These are phyloP conservation scores for Danio albolineatus DNA, from an alignment of 2,797 vertebrate species.

Conservation along the genomic window DNA sequence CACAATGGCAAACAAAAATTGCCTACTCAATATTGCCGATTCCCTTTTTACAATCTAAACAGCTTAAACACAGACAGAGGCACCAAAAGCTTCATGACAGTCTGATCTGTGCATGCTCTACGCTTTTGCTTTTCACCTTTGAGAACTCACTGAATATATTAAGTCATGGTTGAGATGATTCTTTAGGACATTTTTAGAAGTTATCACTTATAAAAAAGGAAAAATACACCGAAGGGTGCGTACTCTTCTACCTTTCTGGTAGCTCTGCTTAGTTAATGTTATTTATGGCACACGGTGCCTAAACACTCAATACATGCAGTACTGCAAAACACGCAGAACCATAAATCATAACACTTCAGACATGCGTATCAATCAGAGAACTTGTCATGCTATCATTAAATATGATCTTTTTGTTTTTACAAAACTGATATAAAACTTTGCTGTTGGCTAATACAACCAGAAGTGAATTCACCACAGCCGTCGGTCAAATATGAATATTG, in stretches of 20 bases:
- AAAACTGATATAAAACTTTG: not conserved
- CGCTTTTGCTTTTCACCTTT: slow-evolving; percentile 11
- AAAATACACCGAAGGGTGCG: slow-evolving; percentile 56
- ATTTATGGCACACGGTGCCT: slow-evolving; percentile 59
- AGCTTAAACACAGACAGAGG: slow-evolving; percentile 13
- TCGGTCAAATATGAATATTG: not conserved
- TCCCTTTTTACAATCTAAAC: not conserved
- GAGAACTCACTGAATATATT: slow-evolving; percentile 22
- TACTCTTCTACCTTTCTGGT: slow-evolving; percentile 54
- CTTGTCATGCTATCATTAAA: not conserved
- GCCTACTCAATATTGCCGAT: slow-evolving; percentile 32
- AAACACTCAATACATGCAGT: slow-evolving; percentile 1
- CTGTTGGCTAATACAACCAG: slow-evolving; percentile 21
- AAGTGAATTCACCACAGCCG: not conserved
- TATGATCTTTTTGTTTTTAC: not conserved
- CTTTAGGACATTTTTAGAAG: slow-evolving; percentile 1
- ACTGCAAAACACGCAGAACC: slow-evolving; percentile 7
- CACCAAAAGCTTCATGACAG: not conserved
- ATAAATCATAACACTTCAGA: slow-evolving; percentile 17
- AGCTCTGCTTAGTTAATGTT: slow-evolving; percentile 38
- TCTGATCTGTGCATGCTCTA: not conserved
- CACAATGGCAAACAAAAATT: slow-evolving; percentile 34
- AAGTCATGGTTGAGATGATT: not conserved
- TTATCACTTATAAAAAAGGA: slow-evolving; percentile 4
- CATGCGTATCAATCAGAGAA: not conserved